Conservation (phyloP, 2,113 vertebrate genomes). For the Hypocryptadius cinnamomeus region DNA sequence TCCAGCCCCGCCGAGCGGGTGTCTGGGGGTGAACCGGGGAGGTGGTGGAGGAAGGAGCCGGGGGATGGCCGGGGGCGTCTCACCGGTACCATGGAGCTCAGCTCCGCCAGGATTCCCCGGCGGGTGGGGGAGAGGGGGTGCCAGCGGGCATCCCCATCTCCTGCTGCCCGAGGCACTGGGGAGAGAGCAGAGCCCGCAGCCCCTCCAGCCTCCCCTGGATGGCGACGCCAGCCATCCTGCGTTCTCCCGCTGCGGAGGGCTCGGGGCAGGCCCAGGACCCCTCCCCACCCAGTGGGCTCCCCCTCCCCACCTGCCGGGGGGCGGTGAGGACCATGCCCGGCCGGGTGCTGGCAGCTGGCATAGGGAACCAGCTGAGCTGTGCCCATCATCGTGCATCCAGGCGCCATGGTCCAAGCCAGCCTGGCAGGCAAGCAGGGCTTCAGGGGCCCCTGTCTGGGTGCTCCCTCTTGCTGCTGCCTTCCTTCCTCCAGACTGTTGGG, state of each 20-base stretch:
- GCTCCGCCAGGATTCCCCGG: not conserved
- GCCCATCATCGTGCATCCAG: not conserved
- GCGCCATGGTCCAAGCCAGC: not conserved
- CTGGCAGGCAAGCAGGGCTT: not conserved
- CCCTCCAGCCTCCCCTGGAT: not conserved
- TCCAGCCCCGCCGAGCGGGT: not conserved
- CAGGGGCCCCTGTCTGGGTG: not conserved
- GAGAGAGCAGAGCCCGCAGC: not conserved
- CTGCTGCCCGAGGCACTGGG: not conserved
- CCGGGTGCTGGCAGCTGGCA: not conserved
- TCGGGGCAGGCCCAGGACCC: not conserved
- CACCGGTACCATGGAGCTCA: not conserved
- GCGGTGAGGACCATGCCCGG: rapidly evolving
- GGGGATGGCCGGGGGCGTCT: not conserved
- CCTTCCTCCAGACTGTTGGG: not conserved
- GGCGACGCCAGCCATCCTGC: not conserved
- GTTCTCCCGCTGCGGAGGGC: not conserved
- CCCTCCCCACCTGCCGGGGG: not conserved
- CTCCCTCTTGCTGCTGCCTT: not conserved
- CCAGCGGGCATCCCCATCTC: not conserved
- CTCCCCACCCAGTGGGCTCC: not conserved
- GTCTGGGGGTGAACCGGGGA: not conserved
- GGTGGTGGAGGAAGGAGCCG: not conserved
- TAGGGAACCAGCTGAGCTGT: not conserved
- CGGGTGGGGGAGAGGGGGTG: not conserved